A percentile compares a stretch with the other conserved stretches of the same genome.
Conservation (phyloP, 2,888 invertebrate genomes). For the Crematogaster levior region DNA sequence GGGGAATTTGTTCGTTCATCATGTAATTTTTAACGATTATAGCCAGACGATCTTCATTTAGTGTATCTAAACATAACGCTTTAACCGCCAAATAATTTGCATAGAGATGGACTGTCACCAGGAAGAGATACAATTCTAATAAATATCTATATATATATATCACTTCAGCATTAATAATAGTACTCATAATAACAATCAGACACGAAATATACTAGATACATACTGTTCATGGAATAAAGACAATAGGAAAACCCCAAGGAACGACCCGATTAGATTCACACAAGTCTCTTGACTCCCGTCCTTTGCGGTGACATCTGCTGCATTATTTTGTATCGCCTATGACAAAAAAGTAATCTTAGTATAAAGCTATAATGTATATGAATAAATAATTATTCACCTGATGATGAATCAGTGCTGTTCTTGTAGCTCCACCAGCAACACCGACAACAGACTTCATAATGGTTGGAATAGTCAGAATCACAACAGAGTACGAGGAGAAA, state of each 20-base stretch:
- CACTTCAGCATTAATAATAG: conserved; percentile 47
- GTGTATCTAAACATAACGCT: conserved; percentile 91
- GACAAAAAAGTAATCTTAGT: conserved; percentile 47
- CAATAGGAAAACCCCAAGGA: conserved; percentile 92
- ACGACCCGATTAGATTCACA: conserved; percentile 95
- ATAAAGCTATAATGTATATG: not conserved
- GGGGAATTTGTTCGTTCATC: conserved; percentile 87
- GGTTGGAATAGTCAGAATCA: conserved; percentile 91
- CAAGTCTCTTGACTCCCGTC: conserved; percentile 99
- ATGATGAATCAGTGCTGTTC: conserved; percentile 97
- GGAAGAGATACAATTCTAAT: conserved; percentile 90
- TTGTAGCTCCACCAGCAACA: conserved; percentile 94
- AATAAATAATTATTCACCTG: conserved; percentile 86
- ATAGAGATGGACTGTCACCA: conserved; percentile 93
- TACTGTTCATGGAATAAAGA: conserved; percentile 88
- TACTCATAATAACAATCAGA: not conserved
- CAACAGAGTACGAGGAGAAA: conserved; percentile 88
- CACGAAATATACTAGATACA: conserved; percentile 67
- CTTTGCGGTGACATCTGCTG: conserved; percentile 97
- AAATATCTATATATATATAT: conserved; percentile 87
- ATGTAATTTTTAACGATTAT: conserved; percentile 91
- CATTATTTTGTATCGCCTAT: conserved; percentile 93
- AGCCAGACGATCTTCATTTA: conserved; percentile 93
- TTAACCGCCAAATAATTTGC: conserved; percentile 96
- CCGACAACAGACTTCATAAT: conserved; percentile 94